Evolutionary conservation across 2,888 invertebrate genomes (phyloP).

Genomic region (Melolontha melolontha): DNA sequence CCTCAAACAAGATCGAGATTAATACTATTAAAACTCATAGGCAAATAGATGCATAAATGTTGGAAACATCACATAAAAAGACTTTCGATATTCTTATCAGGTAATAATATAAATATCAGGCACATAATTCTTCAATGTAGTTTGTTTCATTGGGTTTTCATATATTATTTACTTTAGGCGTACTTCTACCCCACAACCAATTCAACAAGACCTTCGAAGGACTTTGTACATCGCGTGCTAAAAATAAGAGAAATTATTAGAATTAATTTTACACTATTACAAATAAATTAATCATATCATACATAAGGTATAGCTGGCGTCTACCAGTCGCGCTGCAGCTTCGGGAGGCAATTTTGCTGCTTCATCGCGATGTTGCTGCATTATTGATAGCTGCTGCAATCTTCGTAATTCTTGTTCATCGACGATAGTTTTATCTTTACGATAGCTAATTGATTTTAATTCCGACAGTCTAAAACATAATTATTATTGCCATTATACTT

Average conservation of each 20-base stretch:
- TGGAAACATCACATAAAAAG: constrained; percentile 10
- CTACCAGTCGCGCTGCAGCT: constrained; percentile 78
- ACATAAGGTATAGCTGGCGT: constrained; percentile 80
- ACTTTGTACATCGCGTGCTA: constrained; percentile 84
- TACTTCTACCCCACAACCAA: constrained; percentile 85
- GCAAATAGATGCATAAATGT: not conserved
- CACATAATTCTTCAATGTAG: constrained; percentile 25
- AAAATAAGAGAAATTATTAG: constrained; percentile 57
- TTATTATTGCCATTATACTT: no score
- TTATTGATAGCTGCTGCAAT: constrained; percentile 77
- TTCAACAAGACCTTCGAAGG: constrained; percentile 83
- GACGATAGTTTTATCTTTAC: constrained; percentile 79
- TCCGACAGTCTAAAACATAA: constrained; percentile 73
- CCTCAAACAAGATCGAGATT: not conserved
- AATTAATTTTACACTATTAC: constrained; percentile 10
- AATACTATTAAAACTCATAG: constrained; percentile 17
- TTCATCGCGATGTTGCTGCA: constrained; percentile 77
- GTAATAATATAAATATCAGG: constrained; percentile 24
- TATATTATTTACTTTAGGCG: constrained; percentile 70
- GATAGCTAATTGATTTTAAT: constrained; percentile 79
- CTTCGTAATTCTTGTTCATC: constrained; percentile 83
- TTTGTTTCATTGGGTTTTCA: constrained; percentile 46
- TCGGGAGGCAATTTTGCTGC: constrained; percentile 77
- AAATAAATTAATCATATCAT: constrained; percentile 63
- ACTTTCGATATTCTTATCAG: no score